These are phyloP conservation scores for Aphelocoma coerulescens DNA, from an alignment of 2,113 vertebrate genomes.

Conservation along the genomic window DNA sequence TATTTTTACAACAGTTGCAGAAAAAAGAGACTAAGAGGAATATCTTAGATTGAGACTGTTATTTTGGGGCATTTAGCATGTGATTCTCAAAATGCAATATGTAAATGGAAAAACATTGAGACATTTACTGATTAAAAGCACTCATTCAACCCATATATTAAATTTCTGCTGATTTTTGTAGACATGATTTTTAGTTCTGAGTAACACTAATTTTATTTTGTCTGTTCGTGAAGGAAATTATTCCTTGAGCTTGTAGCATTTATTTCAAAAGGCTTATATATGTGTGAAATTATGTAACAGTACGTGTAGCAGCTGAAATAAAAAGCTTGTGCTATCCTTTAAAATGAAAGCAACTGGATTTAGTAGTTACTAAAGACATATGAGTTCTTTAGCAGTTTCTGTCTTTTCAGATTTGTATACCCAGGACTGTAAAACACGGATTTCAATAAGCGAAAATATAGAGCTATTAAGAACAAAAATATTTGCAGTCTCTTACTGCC, in stretches of 20 bases:
- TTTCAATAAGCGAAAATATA: neutral
- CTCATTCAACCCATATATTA: conserved; percentile 45
- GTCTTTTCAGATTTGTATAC: neutral
- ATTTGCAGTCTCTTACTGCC: neutral
- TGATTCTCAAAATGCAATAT: conserved; percentile 15
- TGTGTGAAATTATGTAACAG: conserved; percentile 38
- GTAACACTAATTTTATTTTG: neutral
- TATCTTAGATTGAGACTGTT: neutral
- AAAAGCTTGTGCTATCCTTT: conserved; percentile 40
- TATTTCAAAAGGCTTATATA: conserved; percentile 35
- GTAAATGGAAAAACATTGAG: conserved; percentile 39
- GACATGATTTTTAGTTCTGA: conserved; percentile 33
- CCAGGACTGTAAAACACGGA: neutral
- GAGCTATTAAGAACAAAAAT: neutral
- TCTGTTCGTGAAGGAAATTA: conserved; percentile 45
- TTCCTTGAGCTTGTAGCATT: conserved; percentile 47
- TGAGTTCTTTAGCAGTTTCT: neutral
- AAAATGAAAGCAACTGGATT: conserved; percentile 26
- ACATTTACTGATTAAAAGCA: conserved; percentile 10
- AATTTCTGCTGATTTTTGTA: conserved; percentile 51
- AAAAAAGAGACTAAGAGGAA: neutral
- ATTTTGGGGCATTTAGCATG: conserved; percentile 1
- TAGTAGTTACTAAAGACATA: neutral
- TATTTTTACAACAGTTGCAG: neutral
- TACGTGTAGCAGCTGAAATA: neutral